Evolutionary conservation across 2,888 invertebrate genomes (phyloP).

Genomic region (Mimas tiliae): DNA sequence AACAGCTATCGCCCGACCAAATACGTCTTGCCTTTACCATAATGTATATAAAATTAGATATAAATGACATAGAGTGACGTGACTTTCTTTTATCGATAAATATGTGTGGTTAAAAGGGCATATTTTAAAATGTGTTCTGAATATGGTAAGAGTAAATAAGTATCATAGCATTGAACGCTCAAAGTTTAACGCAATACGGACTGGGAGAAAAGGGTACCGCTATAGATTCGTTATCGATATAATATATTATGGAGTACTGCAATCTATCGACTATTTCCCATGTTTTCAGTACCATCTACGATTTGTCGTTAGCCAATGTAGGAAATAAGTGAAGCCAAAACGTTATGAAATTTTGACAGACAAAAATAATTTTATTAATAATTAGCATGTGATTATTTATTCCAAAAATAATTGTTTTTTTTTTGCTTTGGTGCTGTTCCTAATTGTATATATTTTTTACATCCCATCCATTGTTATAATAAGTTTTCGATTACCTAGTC

Average conservation of each 20-base stretch:
- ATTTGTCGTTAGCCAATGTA: constrained; percentile 7
- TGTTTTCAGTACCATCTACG: constrained; percentile 13
- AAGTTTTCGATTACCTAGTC: constrained; percentile 40
- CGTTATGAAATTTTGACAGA: constrained; percentile 19
- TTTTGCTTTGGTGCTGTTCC: constrained; percentile 56
- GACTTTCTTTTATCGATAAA: constrained; percentile 23
- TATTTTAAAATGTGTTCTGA: constrained; percentile 29
- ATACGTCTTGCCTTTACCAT: constrained; percentile 71
- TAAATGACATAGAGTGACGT: constrained; percentile 28
- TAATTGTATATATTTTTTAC: constrained; percentile 39
- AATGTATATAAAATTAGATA: constrained; percentile 37
- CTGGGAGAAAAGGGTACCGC: constrained; percentile 14
- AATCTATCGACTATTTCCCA: not conserved
- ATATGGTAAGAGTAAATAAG: constrained; percentile 27
- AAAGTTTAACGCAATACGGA: constrained; percentile 26
- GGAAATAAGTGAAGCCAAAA: constrained; percentile 22
- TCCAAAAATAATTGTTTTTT: constrained; percentile 46
- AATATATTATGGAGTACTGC: not conserved
- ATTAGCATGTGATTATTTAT: constrained; percentile 46
- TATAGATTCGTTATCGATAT: constrained; percentile 4
- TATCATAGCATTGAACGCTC: constrained; percentile 30
- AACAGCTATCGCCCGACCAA: constrained; percentile 75
- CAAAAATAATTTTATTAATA: constrained; percentile 19
- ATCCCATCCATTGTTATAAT: constrained; percentile 35
- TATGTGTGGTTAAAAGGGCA: constrained; percentile 18